Evolutionary conservation across 2,888 invertebrate species (phyloP), one percentile per base, ranked within the genome.

Genomic region (Agrenia bidenticulata): DNA sequence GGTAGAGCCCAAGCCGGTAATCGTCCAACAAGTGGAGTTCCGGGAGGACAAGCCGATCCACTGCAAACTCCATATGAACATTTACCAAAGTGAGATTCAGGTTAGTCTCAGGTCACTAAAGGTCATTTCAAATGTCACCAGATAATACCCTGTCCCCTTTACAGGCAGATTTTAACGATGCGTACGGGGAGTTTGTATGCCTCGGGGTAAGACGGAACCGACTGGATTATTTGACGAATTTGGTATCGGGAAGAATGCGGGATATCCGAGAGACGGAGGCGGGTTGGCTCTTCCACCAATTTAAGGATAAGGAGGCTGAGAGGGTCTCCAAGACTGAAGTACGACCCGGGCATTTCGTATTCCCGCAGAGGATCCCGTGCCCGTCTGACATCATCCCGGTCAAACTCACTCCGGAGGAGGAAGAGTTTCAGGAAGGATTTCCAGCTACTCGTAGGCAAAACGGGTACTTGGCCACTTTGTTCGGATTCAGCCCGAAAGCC

Each of bases 151-250:
- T 39, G 39, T 11, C 15, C 61, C 1, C 45, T 23, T 55, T 55
- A n/a, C 23, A 67, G 37, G 61, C 73, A 2, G 72, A 73, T 55
- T 73, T 75, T 45, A 73, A 73, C 59, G 70, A 72, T 26, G 61
- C 67, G 21, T 75, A 67, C 32, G 75, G 75, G 9, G 73, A 73
- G 23, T 75, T 62, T 42, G 23, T 73, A 24, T 72, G 72, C 53
- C 26, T 73, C 1, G 56, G 63, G 1, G 65, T 60, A 24, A 58
- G 73, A 19, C 54, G 56, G 23, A 69, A 69, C 7, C 63, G 75
- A 13, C 42, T 75, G 17, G 64, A 65, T 2, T 73, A 69, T 50
- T 51, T 72, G 4, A 55, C 58, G 9, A 64, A 60, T 19, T 54
- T 73, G 39, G 64, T 68, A 1, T 59, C 64, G 19, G 75, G 75